Evolutionary conservation across 2,888 invertebrate species (phyloP).

Genomic region (Rotaria socialis): DNA sequence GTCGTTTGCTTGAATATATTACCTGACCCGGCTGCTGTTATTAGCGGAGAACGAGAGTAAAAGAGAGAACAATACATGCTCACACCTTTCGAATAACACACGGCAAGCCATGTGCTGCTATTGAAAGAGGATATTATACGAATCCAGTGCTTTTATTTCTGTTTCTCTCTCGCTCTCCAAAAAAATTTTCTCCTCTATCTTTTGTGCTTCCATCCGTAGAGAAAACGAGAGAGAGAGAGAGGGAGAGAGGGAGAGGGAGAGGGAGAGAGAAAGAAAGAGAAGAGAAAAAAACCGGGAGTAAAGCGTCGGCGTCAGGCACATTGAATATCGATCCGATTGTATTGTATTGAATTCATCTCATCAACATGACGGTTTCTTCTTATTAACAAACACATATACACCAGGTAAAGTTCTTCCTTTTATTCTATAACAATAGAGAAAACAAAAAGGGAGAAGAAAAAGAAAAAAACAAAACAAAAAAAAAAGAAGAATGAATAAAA

Average conservation of each 20-base stretch:
- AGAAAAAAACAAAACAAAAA: background rate
- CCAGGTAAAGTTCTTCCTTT: conserved; percentile 29
- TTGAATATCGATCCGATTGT: conserved; percentile 26
- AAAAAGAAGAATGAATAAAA: background rate
- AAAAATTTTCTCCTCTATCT: background rate
- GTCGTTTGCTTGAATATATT: conserved; percentile 34
- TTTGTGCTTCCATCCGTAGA: conserved; percentile 26
- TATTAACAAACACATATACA: conserved; percentile 23
- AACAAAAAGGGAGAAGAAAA: background rate
- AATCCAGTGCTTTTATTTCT: conserved; percentile 18
- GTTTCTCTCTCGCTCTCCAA: background rate
- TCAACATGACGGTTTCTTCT: conserved; percentile 28
- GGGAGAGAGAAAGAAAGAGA: background rate
- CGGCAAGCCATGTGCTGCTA: conserved; percentile 26
- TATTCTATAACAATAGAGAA: conserved; percentile 32
- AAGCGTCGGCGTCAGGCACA: conserved; percentile 22
- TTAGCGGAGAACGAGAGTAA: background rate
- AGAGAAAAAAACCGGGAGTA: background rate
- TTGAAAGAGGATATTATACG: conserved; percentile 18
- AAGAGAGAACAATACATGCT: conserved; percentile 8
- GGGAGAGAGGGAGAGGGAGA: background rate
- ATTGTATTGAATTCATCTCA: conserved; percentile 29
- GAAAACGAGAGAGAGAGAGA: background rate
- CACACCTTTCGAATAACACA: conserved; percentile 27
- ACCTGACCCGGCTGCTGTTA: conserved; percentile 13